Evolutionary conservation across 2,113 vertebrate species (phyloP), one percentile per base, ranked within the genome.

Genomic region (Myocastor coypus): DNA sequence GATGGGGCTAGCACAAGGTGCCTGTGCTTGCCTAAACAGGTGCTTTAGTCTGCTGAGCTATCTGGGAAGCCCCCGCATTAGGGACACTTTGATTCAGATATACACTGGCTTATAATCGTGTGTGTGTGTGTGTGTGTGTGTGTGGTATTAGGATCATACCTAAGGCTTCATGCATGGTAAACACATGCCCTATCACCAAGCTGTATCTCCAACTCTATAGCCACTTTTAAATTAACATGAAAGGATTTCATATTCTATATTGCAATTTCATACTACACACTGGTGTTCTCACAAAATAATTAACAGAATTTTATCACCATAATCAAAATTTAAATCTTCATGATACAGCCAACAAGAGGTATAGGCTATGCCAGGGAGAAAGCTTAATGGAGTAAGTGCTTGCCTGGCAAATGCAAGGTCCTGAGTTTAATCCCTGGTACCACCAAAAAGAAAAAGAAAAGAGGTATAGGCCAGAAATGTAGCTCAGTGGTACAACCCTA

Each of bases 151-250:
- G 46, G 46, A 52, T 80, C 77, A 32, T 9, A 52, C 17, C 30
- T 8, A 20, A 28, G 46, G 28, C 12, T 42, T 77, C 26, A 30
- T 26, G 13, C 9, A 46, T 46, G 40, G 24, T 77, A 77, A 77
- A 77, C 73, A 30, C 12, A 42, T 46, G 40, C 42, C 46, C 73
- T 46, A 77, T 46, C 26, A 77, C 40, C 13, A 46, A 46, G 13
- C 14, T 52, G 3, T 32, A 80, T 80, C 30, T 80, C 77, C 46
- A 34, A 52, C 22, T 50, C 30, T 34, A 92, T 64, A 87, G 78
- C 61, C 68, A 77, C 57, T 95, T 94, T 71, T 57, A 91, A 93
- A 78, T 40, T 84, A 85, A 82, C 40, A 71, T 87, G 91, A 78
- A 52, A 34, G 46, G 32, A 89, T 85, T 95, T 96, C 77, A 92